Evolutionary conservation across 1,140 invertebrate species (phyloP).

Genomic region (Stegodyphus mimosarum): DNA sequence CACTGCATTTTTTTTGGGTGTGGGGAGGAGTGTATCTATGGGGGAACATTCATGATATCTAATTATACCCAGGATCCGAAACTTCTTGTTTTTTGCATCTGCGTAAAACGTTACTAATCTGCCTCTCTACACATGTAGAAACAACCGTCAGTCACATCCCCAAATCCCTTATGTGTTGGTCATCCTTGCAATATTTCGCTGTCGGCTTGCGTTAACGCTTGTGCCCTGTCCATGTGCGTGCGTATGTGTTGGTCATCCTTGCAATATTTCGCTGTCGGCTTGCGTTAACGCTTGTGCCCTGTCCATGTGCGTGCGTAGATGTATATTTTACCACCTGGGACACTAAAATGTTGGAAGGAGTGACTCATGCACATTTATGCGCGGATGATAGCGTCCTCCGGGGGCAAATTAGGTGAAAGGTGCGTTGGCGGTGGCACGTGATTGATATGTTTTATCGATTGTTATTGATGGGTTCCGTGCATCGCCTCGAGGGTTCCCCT

Average conservation of each 20-base stretch:
- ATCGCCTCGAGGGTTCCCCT: neutral
- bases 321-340: slow-evolving; percentile 43
- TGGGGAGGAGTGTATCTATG: too few species aligned
- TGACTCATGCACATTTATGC: slow-evolving; percentile 11
- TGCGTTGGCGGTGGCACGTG: neutral
- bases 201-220: neutral
- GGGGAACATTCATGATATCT: too few species aligned
- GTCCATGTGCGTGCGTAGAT: neutral
- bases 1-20: too few species aligned
- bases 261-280: neutral
- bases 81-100: too few species aligned
- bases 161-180: neutral
- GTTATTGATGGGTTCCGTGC: slow-evolving; percentile 9
- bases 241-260: neutral
- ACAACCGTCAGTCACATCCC: too few species aligned
- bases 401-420: slow-evolving; percentile 6
- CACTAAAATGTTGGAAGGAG: slow-evolving; percentile 7
- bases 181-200: neutral
- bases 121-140: too few species aligned
- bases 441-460: slow-evolving; percentile 48
- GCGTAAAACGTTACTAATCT: too few species aligned
- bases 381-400: neutral
- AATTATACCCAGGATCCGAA: too few species aligned
- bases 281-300: neutral
- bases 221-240: too few species aligned